A percentile compares a stretch with the other conserved stretches of the same genome.
These are phyloP conservation scores for Panulirus ornatus DNA, from an alignment of 1,140 invertebrate species.

Conservation along the genomic window DNA sequence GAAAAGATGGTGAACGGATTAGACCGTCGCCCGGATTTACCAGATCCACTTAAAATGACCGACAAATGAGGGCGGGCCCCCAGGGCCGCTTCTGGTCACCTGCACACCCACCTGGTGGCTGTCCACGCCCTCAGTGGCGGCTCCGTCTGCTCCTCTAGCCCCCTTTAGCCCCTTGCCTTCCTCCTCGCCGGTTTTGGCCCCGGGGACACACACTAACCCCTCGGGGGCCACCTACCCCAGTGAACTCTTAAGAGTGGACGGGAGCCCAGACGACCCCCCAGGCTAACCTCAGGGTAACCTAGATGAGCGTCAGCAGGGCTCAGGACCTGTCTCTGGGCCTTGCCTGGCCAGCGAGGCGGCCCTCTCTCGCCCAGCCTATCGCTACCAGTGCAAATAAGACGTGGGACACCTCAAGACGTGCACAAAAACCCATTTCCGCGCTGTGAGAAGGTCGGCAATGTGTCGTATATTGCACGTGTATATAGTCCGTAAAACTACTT, in stretches of 20 bases:
- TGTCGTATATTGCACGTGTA: conserved; percentile 65
- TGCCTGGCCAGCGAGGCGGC: background rate
- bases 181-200: conserved; percentile 2
- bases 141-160: conserved; percentile 64
- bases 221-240: conserved; percentile 26
- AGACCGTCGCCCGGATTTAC: conserved; percentile 80
- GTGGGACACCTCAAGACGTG: conserved; percentile 50
- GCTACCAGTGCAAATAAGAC: conserved; percentile 62
- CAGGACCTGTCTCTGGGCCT: conserved; percentile 7
- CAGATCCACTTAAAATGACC: conserved; percentile 74
- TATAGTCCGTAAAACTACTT: conserved; percentile 70
- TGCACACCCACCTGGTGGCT: conserved; percentile 70
- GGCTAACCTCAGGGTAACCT: conserved; percentile 43
- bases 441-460: conserved; percentile 60
- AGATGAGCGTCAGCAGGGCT: conserved; percentile 43
- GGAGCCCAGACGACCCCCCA: conserved; percentile 28
- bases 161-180: conserved; percentile 61
- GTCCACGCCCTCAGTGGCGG: conserved; percentile 68
- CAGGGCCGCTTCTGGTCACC: conserved; percentile 57
- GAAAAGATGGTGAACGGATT: conserved; percentile 98
- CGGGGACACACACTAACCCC: conserved; percentile 21
- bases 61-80: conserved; percentile 76
- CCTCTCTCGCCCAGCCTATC: conserved; percentile 31
- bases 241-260: conserved; percentile 10
- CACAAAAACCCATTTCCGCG: conserved; percentile 57